Conservation (phyloP, 1,140 invertebrate genomes). For the Drosophila malerkotliana region DNA sequence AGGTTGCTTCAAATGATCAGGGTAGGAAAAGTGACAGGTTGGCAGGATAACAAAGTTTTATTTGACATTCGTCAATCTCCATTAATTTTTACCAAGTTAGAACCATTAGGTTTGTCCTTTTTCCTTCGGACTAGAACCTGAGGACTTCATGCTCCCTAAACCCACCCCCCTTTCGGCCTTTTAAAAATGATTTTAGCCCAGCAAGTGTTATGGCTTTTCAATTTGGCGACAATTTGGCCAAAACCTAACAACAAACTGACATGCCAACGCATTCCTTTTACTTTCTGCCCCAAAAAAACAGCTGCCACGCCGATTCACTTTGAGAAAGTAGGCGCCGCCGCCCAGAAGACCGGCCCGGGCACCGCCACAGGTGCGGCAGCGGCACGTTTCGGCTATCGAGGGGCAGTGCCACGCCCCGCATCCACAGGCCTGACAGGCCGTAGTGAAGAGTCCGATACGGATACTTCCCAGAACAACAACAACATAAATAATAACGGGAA, state of each 20-base stretch:
- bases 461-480: constrained; percentile 58
- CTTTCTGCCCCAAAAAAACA: neutral
- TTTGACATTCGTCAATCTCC: neutral
- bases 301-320: constrained; percentile 63
- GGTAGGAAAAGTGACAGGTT: neutral
- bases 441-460: constrained; percentile 50
- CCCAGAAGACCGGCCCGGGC: constrained; percentile 35
- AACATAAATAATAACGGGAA: constrained; percentile 32
- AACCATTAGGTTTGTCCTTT: too few species aligned
- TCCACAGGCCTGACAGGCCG: constrained; percentile 56
- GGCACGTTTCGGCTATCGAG: constrained; percentile 77
- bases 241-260: constrained; percentile 45
- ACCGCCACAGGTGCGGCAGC: constrained; percentile 42
- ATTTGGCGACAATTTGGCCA: constrained; percentile 55
- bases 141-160: too few species aligned
- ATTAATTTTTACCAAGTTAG: neutral
- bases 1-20: too few species aligned
- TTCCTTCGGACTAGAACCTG: too few species aligned
- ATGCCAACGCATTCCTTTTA: constrained; percentile 31
- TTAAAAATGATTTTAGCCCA: constrained; percentile 3
- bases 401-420: constrained; percentile 70
- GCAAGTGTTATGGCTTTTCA: constrained; percentile 51
- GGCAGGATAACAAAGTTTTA: neutral
- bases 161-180: neutral
- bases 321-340: constrained; percentile 77